These are phyloP conservation scores for Diabrotica undecimpunctata DNA, from an alignment of 1,140 invertebrate genomes.

Conservation along the genomic window DNA sequence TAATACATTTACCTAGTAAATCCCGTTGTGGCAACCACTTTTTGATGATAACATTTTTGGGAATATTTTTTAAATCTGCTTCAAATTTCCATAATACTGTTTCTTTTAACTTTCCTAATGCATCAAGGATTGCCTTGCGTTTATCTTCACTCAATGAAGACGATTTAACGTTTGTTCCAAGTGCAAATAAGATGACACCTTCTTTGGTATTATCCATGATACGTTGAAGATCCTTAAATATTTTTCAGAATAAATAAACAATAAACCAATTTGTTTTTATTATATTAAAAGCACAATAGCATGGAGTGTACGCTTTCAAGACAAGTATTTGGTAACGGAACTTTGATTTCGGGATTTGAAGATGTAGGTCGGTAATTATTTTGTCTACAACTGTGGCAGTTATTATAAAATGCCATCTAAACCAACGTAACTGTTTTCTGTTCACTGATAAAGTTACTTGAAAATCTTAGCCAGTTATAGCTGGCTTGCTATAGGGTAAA, in stretches of 20 bases:
- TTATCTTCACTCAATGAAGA: constrained; percentile 38
- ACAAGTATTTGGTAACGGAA: too few species aligned
- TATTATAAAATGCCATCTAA: too few species aligned
- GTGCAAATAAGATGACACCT: constrained; percentile 50
- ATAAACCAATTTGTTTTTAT: too few species aligned
- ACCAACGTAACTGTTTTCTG: too few species aligned
- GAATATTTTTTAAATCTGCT: constrained; percentile 45
- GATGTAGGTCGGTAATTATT: too few species aligned
- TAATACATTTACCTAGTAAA: constrained; percentile 44
- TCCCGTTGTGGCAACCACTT: constrained; percentile 48
- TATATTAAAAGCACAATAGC: constrained; percentile 1
- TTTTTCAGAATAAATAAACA: constrained; percentile 1
- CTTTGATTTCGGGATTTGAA: too few species aligned
- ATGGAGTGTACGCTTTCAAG: too few species aligned
- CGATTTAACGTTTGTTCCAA: constrained; percentile 48
- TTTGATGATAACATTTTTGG: constrained; percentile 56
- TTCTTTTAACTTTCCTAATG: constrained; percentile 44
- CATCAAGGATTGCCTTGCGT: constrained; percentile 42
- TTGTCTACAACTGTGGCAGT: too few species aligned
- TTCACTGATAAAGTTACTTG: too few species aligned
- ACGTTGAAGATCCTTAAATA: constrained; percentile 24
- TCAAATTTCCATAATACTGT: constrained; percentile 49
- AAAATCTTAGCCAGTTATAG: too few species aligned
- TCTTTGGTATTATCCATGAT: constrained; percentile 41
- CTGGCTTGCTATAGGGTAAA: too few species aligned